These are phyloP conservation scores for Mormyrops boulengeri DNA, from an alignment of 2,797 vertebrate genomes.

Conservation along the genomic window DNA sequence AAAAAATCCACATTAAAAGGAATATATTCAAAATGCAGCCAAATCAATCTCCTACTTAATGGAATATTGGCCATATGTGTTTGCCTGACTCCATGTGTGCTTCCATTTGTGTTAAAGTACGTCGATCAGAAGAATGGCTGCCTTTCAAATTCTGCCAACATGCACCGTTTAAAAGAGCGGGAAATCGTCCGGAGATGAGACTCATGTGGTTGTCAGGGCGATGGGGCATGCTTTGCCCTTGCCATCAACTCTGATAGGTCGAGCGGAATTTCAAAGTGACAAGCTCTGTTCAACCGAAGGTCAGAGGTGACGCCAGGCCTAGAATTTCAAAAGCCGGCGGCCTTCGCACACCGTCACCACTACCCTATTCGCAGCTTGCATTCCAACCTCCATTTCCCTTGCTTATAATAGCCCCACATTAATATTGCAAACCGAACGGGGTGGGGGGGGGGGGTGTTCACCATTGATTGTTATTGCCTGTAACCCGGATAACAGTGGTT, in stretches of 20 bases:
- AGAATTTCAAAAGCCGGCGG: not conserved
- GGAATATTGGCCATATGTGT: not conserved
- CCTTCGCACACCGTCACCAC: not conserved
- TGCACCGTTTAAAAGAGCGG: not conserved
- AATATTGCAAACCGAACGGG: not conserved
- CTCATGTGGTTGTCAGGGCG: not conserved
- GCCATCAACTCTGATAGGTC: not conserved
- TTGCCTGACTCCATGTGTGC: not conserved
- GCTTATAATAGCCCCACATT: not conserved
- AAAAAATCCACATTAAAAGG: not conserved
- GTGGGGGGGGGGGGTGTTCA: not conserved
- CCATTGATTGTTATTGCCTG: slow-evolving; percentile 18
- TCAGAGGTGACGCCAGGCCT: not conserved
- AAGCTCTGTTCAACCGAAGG: not conserved
- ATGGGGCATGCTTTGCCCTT: not conserved
- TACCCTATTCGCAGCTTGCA: too few relatives aligned
- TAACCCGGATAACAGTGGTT: slow-evolving; percentile 25
- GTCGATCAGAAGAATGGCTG: not conserved
- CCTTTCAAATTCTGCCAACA: not conserved
- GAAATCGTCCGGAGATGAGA: not conserved
- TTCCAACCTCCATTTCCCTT: not conserved
- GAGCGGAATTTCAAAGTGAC: not conserved
- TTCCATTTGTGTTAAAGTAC: not conserved
- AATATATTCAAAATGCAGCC: not conserved
- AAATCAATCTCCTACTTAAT: not conserved